Evolutionary conservation across 2,113 vertebrate species (phyloP).

Genomic region (Orthonyx spaldingii): DNA sequence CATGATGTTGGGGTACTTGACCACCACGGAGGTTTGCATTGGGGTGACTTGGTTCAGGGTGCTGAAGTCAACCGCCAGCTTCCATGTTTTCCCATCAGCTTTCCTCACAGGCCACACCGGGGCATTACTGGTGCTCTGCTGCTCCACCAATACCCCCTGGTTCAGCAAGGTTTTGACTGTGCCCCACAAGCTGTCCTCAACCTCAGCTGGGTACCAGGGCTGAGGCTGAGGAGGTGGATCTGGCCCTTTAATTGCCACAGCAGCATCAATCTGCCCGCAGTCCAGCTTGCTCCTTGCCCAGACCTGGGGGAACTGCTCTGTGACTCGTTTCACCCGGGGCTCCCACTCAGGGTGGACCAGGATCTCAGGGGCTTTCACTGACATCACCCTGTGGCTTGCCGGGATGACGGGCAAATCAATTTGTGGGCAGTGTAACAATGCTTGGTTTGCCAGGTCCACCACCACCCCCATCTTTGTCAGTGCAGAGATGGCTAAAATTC

Average conservation of each 20-base stretch:
- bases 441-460: conserved; percentile 46
- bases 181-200: conserved; percentile 26
- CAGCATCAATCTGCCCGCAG: background rate
- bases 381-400: conserved; percentile 32
- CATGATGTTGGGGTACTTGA: background rate
- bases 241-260: background rate
- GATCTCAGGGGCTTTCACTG: conserved; percentile 37
- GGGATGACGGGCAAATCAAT: background rate
- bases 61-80: background rate
- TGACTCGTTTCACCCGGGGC: conserved; percentile 43
- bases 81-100: conserved; percentile 25
- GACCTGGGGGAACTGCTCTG: conserved; percentile 13
- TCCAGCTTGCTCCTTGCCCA: conserved; percentile 54
- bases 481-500: background rate
- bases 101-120: conserved; percentile 35
- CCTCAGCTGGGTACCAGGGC: conserved; percentile 13
- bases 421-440: background rate
- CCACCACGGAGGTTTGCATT: accelerated
- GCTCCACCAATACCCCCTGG: conserved; percentile 20
- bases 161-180: conserved; percentile 18
- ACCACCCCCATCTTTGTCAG: conserved; percentile 38
- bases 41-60: conserved; percentile 7
- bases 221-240: conserved; percentile 16
- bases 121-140: background rate
- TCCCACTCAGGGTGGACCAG: conserved; percentile 49